These are phyloP conservation scores for Latrodectus geometricus DNA, from an alignment of 1,140 invertebrate species.

Conservation along the genomic window DNA sequence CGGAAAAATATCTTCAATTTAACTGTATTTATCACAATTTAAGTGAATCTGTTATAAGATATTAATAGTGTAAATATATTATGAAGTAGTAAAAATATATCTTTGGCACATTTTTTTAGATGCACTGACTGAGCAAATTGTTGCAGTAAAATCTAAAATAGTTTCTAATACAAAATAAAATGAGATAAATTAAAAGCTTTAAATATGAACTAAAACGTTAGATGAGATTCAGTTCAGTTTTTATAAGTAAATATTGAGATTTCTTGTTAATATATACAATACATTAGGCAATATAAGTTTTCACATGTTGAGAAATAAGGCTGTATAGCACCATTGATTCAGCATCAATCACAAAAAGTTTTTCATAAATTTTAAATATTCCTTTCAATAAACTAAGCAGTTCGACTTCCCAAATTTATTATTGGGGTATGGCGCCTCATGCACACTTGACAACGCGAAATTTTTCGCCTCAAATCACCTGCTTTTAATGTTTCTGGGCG, in stretches of 20 bases:
- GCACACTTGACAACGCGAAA: conserved; percentile 96
- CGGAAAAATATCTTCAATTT: no score
- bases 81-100: no score
- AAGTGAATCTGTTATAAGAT: no score
- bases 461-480: conserved; percentile 82
- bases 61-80: no score
- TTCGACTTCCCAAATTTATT: conserved; percentile 21
- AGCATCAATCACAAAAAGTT: neutral
- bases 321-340: neutral
- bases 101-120: no score
- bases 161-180: no score
- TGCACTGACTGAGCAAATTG: no score
- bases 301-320: neutral
- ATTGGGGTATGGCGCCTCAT: conserved; percentile 70
- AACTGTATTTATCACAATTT: no score
- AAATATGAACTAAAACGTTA: no score
- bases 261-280: neutral
- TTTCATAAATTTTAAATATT: neutral
- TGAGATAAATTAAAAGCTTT: no score
- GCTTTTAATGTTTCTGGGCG: conserved; percentile 93
- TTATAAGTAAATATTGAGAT: neutral
- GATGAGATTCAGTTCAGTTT: no score
- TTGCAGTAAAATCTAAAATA: no score
- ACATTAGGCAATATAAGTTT: neutral
- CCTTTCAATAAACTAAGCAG: neutral